Percentiles rank a stretch among this genome's conserved stretches.
Evolutionary conservation across 1,140 invertebrate species (phyloP).

Genomic region (Lasaia peninsularis): DNA sequence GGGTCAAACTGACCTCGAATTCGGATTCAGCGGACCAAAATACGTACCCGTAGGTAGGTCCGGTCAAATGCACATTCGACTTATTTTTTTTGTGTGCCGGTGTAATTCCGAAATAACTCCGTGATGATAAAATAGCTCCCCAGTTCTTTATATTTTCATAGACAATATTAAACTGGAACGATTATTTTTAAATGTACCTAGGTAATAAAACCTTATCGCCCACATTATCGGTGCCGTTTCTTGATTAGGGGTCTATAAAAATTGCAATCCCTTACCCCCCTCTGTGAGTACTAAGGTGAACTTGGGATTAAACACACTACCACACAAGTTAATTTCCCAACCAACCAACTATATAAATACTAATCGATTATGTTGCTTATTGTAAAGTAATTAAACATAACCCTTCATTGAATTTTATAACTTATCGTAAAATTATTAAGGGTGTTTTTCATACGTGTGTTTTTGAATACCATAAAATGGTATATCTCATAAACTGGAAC

Average conservation of each 20-base stretch:
- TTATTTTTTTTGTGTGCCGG: too few species aligned
- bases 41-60: too few species aligned
- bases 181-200: not conserved
- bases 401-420: not conserved
- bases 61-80: too few species aligned
- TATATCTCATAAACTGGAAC: conserved; percentile 2
- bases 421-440: not conserved
- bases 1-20: too few species aligned
- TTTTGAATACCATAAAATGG: not conserved
- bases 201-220: not conserved
- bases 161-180: not conserved
- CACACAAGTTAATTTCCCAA: not conserved
- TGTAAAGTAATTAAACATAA: conserved; percentile 4
- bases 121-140: too few species aligned
- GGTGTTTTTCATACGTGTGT: not conserved
- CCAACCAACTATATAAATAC: not conserved
- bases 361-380: conserved; percentile 5
- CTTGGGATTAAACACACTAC: not conserved
- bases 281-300: not conserved
- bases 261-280: not conserved
- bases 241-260: conserved; percentile 1
- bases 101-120: too few species aligned
- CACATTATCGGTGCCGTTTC: not conserved
- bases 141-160: not conserved
- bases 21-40: too few species aligned